phyloP scores from a whole-genome alignment of 2,888 invertebrate species.

The Gibbula magus region DNA sequence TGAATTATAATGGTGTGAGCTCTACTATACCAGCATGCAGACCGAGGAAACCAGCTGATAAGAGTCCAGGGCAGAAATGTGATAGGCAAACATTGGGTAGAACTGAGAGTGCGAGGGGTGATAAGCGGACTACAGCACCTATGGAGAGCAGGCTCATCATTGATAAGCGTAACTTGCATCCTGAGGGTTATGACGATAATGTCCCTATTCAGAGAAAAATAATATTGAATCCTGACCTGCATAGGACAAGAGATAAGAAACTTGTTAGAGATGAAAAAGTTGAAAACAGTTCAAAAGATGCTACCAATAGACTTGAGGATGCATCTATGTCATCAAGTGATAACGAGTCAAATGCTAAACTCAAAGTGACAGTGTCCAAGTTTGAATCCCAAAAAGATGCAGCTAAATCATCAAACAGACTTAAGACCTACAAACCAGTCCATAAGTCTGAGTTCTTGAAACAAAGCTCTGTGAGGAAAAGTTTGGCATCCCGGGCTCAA shows the following conservation, averaged over 20 bases:
- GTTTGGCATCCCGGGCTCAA: constrained; percentile 15
- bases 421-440: constrained; percentile 19
- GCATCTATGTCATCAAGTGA: not conserved
- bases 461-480: constrained; percentile 17
- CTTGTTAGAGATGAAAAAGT: not conserved
- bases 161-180: constrained; percentile 10
- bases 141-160: constrained; percentile 1
- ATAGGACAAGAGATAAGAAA: not conserved
- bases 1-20: constrained; percentile 4
- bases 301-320: not conserved
- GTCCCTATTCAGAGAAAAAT: constrained; percentile 9
- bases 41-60: not conserved
- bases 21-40: not conserved
- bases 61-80: constrained; percentile 1
- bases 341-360: not conserved
- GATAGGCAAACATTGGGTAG: constrained; percentile 9
- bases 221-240: not conserved
- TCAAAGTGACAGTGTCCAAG: constrained; percentile 4
- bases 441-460: constrained; percentile 25
- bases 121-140: not conserved
- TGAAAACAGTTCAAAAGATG: not conserved
- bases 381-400: constrained; percentile 1
- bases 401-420: not conserved
- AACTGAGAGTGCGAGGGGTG: not conserved
- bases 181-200: constrained; percentile 8